Base-by-base conservation (phyloP, 2,113 vertebrate genomes). In the Columba janthina region DNA sequence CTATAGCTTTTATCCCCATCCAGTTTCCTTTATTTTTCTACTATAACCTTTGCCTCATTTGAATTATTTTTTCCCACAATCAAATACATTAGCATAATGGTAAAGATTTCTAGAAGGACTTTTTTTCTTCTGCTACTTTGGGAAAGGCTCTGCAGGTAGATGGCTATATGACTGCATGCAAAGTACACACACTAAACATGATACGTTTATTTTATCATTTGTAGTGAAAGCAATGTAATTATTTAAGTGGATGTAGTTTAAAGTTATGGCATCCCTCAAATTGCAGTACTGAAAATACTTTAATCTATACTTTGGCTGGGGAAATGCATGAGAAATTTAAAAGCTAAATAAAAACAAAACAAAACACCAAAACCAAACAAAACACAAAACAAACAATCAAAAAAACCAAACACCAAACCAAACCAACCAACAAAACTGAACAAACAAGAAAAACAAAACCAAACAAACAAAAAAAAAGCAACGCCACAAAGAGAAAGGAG, bases 191-290 rank as follows among this genome's bases (percentile, higher is more conserved):
- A 72, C 60, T 77, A 67, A 97, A 95, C 36, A 95, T 36, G 76
- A 87, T 95, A 84, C 31, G 11, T 95, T 96, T 96, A 93, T 95
- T 94, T 97, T 94, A 94, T 94, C 90, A 94, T 95, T 96, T 96
- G 90, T 96, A 97, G 69, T 69, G 95, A 93, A 93, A 96, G 88
- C 92, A 88, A 92, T 5, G 6, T 88, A 97, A 96, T 93, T 91
- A 92, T 96, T 97, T 96, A 97, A 97, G 87, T 94, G 79, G 48
- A 29, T 88, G n/a, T 94, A 96, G 93, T 96, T 92, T 97, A 90
- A 91, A 89, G 87, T 88, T 97, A 96, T 95, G 91, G 92, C 70
- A 86, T 88, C 73, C 90, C 95, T 97, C 96, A 96, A 97, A 97
- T 96, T 97, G 85, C 86, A 96, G 64, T 72, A 77, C 82, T 75